A percentile compares a stretch with the other conserved stretches of the same genome.
phyloP scores from a whole-genome alignment of 2,888 invertebrate species.

The Tetragonisca angustula region DNA sequence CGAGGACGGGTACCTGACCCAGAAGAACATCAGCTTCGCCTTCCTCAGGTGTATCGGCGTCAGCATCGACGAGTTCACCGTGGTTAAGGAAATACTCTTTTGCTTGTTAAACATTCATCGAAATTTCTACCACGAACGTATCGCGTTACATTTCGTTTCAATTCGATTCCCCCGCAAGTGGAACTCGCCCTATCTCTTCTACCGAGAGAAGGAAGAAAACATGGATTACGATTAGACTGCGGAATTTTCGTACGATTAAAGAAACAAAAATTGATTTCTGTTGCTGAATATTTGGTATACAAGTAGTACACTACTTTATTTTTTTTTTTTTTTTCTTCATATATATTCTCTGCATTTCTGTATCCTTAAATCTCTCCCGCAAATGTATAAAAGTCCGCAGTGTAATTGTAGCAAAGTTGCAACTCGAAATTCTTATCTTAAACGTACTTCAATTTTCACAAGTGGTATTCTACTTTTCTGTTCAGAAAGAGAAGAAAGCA shows the following conservation, averaged over 20 bases:
- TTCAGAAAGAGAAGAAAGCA: not conserved
- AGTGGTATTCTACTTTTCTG: not conserved
- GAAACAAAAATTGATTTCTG: too few relatives aligned
- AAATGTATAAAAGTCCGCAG: too few relatives aligned
- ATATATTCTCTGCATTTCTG: too few relatives aligned
- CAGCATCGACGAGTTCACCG: slow-evolving; percentile 96
- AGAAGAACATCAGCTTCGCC: slow-evolving; percentile 99
- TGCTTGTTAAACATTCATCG: slow-evolving; percentile 22
- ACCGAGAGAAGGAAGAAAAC: not conserved
- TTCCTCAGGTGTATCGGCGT: slow-evolving; percentile 99
- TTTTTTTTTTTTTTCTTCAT: too few relatives aligned
- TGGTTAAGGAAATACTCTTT: slow-evolving; percentile 89
- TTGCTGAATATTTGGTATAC: too few relatives aligned
- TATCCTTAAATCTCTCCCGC: too few relatives aligned
- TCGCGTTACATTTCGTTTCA: not conserved
- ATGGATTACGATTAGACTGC: too few relatives aligned
- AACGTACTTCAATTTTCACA: too few relatives aligned
- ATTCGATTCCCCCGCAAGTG: not conserved
- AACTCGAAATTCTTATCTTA: too few relatives aligned
- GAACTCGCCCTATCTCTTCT: not conserved
- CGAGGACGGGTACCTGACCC: slow-evolving; percentile 99
- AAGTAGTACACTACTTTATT: too few relatives aligned
- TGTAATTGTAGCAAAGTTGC: too few relatives aligned
- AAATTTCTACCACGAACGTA: not conserved
- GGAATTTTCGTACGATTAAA: too few relatives aligned